These are phyloP conservation scores for Troglohyphantes excavatus DNA, from an alignment of 2,888 invertebrate species.

Conservation along the genomic window DNA sequence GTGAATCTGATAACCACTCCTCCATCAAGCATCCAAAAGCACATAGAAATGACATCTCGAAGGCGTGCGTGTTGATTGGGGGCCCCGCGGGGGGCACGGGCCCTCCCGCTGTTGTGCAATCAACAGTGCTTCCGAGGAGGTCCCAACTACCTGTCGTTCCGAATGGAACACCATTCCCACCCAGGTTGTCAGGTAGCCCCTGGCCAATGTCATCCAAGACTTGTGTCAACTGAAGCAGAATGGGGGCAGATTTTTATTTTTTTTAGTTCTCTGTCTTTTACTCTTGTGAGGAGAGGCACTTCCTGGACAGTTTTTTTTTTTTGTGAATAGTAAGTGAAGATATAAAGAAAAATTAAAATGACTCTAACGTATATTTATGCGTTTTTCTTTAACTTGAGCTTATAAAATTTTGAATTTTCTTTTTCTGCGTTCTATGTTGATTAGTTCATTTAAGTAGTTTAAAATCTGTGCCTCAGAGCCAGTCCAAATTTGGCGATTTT, in stretches of 20 bases:
- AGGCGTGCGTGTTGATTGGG: constrained; percentile 69
- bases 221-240: constrained; percentile 19
- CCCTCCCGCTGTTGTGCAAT: constrained; percentile 70
- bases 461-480: too few relatives aligned
- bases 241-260: constrained; percentile 50
- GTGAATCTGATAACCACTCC: not conserved
- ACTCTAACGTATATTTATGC: too few relatives aligned
- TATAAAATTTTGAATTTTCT: too few relatives aligned
- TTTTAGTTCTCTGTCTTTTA: not conserved
- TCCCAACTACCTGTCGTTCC: constrained; percentile 35
- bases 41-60: constrained; percentile 54
- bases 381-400: too few relatives aligned
- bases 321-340: constrained; percentile 7
- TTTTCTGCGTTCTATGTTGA: too few relatives aligned
- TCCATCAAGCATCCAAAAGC: constrained; percentile 15
- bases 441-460: too few relatives aligned
- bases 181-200: constrained; percentile 67
- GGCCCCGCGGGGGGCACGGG: constrained; percentile 49
- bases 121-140: constrained; percentile 68
- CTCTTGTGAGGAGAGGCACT: not conserved
- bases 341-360: too few relatives aligned
- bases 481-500: too few relatives aligned
- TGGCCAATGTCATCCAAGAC: constrained; percentile 52
- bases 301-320: not conserved
- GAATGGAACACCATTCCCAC: constrained; percentile 51